Evolutionary conservation across 2,797 vertebrate species (phyloP).

Genomic region (Xenopus petersii): DNA sequence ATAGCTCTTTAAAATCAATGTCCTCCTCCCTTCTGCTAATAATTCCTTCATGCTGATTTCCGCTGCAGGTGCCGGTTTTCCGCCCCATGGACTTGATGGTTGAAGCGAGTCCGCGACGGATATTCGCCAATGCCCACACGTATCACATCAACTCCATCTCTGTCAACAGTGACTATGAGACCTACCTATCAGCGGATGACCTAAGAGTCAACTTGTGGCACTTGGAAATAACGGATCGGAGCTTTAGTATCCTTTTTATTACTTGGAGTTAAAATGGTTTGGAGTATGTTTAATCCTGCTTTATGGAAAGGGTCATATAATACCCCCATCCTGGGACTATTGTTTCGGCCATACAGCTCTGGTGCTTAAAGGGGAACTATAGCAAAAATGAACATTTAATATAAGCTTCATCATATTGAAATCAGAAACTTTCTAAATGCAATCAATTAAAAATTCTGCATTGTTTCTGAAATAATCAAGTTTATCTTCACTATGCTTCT

Average conservation of each 20-base stretch:
- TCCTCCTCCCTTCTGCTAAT: not conserved
- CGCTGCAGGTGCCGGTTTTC: constrained; percentile 86
- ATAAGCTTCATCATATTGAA: too few relatives aligned
- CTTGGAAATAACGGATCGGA: constrained; percentile 94
- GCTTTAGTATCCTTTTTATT: constrained; percentile 91
- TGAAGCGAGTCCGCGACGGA: constrained; percentile 90
- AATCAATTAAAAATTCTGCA: too few relatives aligned
- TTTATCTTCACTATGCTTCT: too few relatives aligned
- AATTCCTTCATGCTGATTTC: not conserved
- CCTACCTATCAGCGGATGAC: constrained; percentile 93
- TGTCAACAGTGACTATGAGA: constrained; percentile 96
- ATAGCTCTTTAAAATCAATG: too few relatives aligned
- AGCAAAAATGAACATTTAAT: too few relatives aligned
- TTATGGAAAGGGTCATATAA: too few relatives aligned
- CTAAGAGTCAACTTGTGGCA: constrained; percentile 95
- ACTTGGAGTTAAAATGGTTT: not conserved
- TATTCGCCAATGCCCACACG: constrained; percentile 95
- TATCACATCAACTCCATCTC: constrained; percentile 98
- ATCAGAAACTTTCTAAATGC: too few relatives aligned
- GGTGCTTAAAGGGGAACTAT: too few relatives aligned
- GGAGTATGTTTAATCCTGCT: too few relatives aligned
- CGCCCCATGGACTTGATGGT: constrained; percentile 98
- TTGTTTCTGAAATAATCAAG: too few relatives aligned
- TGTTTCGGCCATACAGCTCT: too few relatives aligned
- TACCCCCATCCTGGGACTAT: too few relatives aligned